phyloP scores from a whole-genome alignment of 53 echinoderm and acorn worm genomes.

The Hippasteria phrygiana region DNA sequence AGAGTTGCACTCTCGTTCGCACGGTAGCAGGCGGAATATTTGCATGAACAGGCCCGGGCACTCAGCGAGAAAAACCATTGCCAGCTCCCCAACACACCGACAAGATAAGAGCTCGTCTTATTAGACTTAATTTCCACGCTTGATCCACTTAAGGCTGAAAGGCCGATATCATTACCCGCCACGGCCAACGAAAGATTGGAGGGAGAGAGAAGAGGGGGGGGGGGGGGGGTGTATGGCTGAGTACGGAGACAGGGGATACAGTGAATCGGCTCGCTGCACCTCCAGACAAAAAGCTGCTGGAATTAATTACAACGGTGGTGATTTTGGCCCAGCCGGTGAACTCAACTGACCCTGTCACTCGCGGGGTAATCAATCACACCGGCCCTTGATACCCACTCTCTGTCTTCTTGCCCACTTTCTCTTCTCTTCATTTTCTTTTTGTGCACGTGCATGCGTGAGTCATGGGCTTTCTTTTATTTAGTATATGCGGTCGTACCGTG shows the following conservation, averaged over 20 bases:
- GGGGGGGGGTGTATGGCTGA: neutral
- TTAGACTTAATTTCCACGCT: slow-evolving; percentile 54
- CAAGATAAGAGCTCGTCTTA: slow-evolving; percentile 37
- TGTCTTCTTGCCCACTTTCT: neutral
- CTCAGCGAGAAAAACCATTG: neutral
- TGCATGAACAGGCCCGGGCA: slow-evolving; percentile 22
- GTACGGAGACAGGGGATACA: slow-evolving; percentile 12
- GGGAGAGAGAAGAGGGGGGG: slow-evolving; percentile 4
- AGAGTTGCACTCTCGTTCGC: neutral
- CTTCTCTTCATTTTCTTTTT: neutral
- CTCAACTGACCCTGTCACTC: slow-evolving; percentile 44
- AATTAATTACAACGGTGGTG: slow-evolving; percentile 50
- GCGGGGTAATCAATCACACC: slow-evolving; percentile 52
- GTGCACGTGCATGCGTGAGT: slow-evolving; percentile 36
- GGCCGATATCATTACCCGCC: slow-evolving; percentile 49
- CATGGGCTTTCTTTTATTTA: slow-evolving; percentile 6
- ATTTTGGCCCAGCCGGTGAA: slow-evolving; percentile 42
- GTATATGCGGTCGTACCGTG: neutral
- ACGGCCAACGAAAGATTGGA: neutral
- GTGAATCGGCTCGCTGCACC: slow-evolving; percentile 34
- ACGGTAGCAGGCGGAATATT: slow-evolving; percentile 7
- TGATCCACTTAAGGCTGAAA: slow-evolving; percentile 48
- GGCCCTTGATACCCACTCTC: slow-evolving; percentile 22
- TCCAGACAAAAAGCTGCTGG: slow-evolving; percentile 50
- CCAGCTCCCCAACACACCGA: neutral